These are phyloP conservation scores for Nannoperca obscura DNA, from an alignment of 2,797 vertebrate genomes.

Conservation along the genomic window DNA sequence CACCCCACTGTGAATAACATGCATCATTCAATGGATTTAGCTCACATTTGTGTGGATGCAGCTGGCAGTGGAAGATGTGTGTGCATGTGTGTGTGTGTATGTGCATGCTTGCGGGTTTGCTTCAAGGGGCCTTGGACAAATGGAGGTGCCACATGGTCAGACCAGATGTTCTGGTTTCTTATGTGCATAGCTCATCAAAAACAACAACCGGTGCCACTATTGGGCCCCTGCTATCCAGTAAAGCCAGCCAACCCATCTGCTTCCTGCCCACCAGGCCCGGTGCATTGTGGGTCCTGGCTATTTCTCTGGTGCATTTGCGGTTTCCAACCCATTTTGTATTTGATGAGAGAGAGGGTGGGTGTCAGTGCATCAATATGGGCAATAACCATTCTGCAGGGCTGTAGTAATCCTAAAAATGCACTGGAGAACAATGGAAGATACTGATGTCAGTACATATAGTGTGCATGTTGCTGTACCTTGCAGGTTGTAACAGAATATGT, in stretches of 20 bases:
- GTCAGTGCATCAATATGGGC: constrained; percentile 16
- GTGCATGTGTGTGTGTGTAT: constrained; percentile 41
- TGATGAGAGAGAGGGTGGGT: neutral
- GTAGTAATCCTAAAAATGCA: neutral
- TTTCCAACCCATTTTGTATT: constrained; percentile 53
- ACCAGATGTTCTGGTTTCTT: constrained; percentile 92
- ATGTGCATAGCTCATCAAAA: constrained; percentile 90
- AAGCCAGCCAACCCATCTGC: constrained; percentile 90
- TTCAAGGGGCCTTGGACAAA: constrained; percentile 85
- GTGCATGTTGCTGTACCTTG: neutral
- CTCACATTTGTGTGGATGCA: constrained; percentile 81
- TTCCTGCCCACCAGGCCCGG: constrained; percentile 74
- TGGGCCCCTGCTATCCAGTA: constrained; percentile 79
- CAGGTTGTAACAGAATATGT: neutral
- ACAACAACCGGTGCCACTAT: constrained; percentile 79
- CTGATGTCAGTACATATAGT: neutral
- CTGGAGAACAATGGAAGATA: neutral
- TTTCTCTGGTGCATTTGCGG: constrained; percentile 40
- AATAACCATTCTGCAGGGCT: constrained; percentile 6
- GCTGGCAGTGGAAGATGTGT: constrained; percentile 65
- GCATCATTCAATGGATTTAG: constrained; percentile 89
- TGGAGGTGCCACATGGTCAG: constrained; percentile 88
- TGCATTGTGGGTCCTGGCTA: constrained; percentile 79
- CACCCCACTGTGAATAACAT: constrained; percentile 72
- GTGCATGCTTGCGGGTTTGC: constrained; percentile 58